phyloP scores from a whole-genome alignment of 2,888 invertebrate species.

The Seira musarum region DNA sequence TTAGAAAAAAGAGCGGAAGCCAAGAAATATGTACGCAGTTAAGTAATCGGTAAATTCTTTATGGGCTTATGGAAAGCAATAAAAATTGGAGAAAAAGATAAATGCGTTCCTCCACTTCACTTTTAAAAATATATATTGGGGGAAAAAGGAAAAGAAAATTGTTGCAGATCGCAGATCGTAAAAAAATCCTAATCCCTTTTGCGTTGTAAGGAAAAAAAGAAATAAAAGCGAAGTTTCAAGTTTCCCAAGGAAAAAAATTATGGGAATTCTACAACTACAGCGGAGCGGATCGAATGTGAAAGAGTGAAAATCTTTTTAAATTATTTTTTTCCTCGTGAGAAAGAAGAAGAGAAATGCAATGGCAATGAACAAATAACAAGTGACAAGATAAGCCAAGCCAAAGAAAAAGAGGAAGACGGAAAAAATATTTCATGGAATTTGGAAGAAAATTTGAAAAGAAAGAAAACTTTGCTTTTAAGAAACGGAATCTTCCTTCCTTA shows the following conservation, averaged over 20 bases:
- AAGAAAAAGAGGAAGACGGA: too few relatives aligned
- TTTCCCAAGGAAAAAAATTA: conserved; percentile 1
- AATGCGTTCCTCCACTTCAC: conserved; percentile 19
- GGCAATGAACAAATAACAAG: conserved; percentile 25
- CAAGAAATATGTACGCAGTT: too few relatives aligned
- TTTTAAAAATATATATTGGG: neutral
- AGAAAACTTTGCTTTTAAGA: conserved; percentile 29
- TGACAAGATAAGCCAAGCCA: too few relatives aligned
- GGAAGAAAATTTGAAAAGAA: too few relatives aligned
- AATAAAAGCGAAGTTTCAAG: neutral
- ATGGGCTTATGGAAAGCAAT: conserved; percentile 33
- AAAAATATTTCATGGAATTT: too few relatives aligned
- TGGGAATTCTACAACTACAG: too few relatives aligned
- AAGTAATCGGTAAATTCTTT: conserved; percentile 36
- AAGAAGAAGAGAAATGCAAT: too few relatives aligned
- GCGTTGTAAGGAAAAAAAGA: too few relatives aligned
- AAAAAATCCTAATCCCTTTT: too few relatives aligned
- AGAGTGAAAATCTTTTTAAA: conserved; percentile 15
- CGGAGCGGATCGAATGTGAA: too few relatives aligned
- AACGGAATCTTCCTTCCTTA: conserved; percentile 72
- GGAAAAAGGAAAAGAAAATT: conserved; percentile 17
- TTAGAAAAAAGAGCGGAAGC: too few relatives aligned
- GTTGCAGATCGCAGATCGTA: neutral
- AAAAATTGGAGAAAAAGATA: conserved; percentile 36
- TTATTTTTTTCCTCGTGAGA: conserved; percentile 24